Evolutionary conservation across 2,888 invertebrate genomes (phyloP), one percentile per base, ranked within the genome.

Genomic region (Agriotes lineatus): DNA sequence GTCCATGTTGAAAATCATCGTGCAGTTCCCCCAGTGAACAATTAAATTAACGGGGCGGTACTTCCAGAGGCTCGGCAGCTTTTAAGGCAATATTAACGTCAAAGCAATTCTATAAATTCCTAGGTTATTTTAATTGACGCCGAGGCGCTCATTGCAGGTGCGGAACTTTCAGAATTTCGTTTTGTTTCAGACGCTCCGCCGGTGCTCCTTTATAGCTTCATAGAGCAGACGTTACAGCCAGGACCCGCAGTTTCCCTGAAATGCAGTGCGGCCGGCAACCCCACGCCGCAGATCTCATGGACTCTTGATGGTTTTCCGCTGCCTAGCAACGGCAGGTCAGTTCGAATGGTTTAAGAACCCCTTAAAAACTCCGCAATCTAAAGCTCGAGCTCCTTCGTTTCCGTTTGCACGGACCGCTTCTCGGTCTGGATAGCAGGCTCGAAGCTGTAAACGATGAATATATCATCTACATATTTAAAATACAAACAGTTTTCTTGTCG

Each of bases 251-350:
- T 93, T 63, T 92, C 93, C 52, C 85, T 94, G 66, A 91, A 91
- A 81, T 94, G 94, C 80, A 91, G 90, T 74, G 90, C 91, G 75
- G 89, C 90, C 52, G 92, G 92, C 30, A 91, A 93, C 84, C 94
- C 94, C 10, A 91, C 92, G 54, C 94, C 94, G 2, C 89, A 90
- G 80, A 90, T 94, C 76, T 86, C 89, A 16, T 94, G 94, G 94
- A 87, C 88, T 44, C 86, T 93, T 73, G 93, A 93, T 80, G 92
- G 91, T 52, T 91, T 91, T 82, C 87, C 90, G 42, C 82, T 93
- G 74, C 91, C 91, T 64, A 89, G 86, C 76, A 88, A 85, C 74
- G 85, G 85, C 77, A 81, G 85, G 85, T 84, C 75, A 81, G 78
- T 75, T 42, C 54, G 37, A 25, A 62, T 42, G 22, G 54, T 63